Conservation (phyloP, 2,113 vertebrate species). For the Nesogale talazaci region DNA sequence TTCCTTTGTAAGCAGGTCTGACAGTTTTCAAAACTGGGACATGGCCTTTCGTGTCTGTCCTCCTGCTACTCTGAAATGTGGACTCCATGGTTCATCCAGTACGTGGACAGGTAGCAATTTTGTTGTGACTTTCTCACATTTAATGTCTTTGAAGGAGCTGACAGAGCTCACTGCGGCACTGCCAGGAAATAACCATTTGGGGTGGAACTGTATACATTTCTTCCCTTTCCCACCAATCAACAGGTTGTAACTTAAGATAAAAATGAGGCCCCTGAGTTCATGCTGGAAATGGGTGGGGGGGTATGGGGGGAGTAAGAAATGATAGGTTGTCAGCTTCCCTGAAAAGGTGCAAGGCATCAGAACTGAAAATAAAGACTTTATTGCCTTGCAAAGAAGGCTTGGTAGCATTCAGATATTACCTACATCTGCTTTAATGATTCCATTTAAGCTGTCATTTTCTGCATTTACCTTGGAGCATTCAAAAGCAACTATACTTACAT, state of each 20-base stretch:
- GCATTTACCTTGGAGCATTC: conserved; percentile 87
- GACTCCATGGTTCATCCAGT: conserved; percentile 6
- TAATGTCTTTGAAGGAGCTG: conserved; percentile 62
- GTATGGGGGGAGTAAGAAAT: conserved; percentile 84
- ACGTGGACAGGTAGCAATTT: conserved; percentile 76
- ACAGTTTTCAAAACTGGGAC: not conserved
- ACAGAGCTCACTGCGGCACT: conserved; percentile 43
- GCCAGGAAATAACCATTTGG: conserved; percentile 58
- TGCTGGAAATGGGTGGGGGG: conserved; percentile 73
- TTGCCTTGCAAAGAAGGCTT: conserved; percentile 81
- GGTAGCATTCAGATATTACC: conserved; percentile 86
- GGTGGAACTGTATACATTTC: conserved; percentile 71
- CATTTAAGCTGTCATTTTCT: conserved; percentile 89
- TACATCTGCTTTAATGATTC: conserved; percentile 87
- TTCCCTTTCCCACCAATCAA: conserved; percentile 69
- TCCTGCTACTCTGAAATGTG: not conserved
- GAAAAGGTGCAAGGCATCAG: conserved; percentile 81
- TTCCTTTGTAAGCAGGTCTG: not conserved
- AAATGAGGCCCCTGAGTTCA: conserved; percentile 76
- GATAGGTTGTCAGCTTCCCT: conserved; percentile 85
- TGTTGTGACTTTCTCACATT: conserved; percentile 73
- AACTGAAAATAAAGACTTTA: conserved; percentile 84
- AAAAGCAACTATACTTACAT: conserved; percentile 84
- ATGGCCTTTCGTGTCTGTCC: not conserved
- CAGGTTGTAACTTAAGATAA: conserved; percentile 77